Conservation (phyloP, 1,140 invertebrate species). For the Nixonia krombeini region DNA sequence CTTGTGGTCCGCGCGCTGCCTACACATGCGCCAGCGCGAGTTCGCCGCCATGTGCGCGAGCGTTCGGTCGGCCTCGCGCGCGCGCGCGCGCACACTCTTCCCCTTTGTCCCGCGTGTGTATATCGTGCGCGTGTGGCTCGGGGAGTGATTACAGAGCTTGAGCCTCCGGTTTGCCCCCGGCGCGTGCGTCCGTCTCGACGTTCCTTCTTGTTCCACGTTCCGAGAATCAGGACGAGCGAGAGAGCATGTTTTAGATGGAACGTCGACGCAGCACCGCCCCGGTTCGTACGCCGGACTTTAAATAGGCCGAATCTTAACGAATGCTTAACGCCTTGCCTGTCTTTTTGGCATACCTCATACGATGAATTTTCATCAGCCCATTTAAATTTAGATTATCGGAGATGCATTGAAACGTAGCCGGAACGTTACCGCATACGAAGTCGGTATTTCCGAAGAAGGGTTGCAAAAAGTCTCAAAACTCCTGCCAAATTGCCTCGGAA, state of each 20-base stretch:
- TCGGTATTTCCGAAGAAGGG: no score
- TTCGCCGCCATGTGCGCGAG: background rate
- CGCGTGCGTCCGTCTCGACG: conserved; percentile 55
- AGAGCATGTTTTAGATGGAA: conserved; percentile 19
- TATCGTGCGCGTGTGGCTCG: conserved; percentile 23
- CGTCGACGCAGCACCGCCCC: conserved; percentile 18
- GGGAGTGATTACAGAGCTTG: conserved; percentile 67
- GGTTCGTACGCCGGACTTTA: conserved; percentile 6
- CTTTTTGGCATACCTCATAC: background rate
- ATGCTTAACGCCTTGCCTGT: background rate
- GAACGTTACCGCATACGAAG: no score
- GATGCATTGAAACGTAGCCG: no score
- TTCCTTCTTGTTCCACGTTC: conserved; percentile 41
- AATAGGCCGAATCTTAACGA: conserved; percentile 2
- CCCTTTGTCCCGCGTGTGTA: conserved; percentile 15
- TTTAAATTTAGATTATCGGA: no score
- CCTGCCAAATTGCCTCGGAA: no score
- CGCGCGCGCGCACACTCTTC: conserved; percentile 20
- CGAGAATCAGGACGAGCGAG: conserved; percentile 20
- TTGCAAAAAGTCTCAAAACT: no score
- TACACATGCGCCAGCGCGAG: background rate
- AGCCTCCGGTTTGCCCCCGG: conserved; percentile 69
- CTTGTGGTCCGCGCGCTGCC: no score
- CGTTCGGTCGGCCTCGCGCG: no score
- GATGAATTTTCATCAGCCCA: no score